These are phyloP conservation scores for Electrophaes corylata DNA, from an alignment of 2,888 invertebrate genomes.

Conservation along the genomic window DNA sequence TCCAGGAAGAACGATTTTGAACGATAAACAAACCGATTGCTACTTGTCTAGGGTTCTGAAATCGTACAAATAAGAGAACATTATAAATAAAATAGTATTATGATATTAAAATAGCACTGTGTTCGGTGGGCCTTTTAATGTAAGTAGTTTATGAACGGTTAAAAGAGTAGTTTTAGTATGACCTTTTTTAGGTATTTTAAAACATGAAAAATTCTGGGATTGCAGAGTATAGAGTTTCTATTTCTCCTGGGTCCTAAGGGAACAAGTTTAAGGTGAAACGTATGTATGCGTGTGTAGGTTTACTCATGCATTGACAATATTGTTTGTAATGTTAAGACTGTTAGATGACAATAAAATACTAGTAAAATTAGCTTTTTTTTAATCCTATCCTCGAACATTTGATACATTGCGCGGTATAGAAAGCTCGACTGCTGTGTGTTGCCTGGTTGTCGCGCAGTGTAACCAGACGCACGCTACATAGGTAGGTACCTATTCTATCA, in stretches of 20 bases:
- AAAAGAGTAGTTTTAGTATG: conserved; percentile 2
- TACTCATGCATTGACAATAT: conserved; percentile 11
- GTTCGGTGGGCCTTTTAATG: conserved; percentile 1
- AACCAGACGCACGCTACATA: no score
- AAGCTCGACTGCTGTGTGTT: no score
- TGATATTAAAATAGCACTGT: conserved; percentile 1
- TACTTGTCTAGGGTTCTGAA: conserved; percentile 2
- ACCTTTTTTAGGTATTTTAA: conserved; percentile 1
- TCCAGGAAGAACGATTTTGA: no score
- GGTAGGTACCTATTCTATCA: no score
- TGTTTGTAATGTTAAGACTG: conserved; percentile 57
- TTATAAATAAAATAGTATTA: conserved; percentile 11
- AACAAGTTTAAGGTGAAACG: neutral
- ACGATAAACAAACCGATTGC: conserved; percentile 7
- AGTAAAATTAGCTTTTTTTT: conserved; percentile 44
- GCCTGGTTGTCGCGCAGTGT: no score
- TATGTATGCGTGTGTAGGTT: neutral
- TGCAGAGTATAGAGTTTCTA: neutral
- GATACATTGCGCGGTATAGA: no score
- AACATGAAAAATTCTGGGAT: neutral
- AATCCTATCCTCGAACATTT: neutral
- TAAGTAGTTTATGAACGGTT: conserved; percentile 3
- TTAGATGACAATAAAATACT: conserved; percentile 41
- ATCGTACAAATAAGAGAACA: conserved; percentile 7
- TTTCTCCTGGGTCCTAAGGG: neutral